Evolutionary conservation across 2,797 vertebrate genomes (phyloP).

Genomic region (Cottoperca gobio): DNA sequence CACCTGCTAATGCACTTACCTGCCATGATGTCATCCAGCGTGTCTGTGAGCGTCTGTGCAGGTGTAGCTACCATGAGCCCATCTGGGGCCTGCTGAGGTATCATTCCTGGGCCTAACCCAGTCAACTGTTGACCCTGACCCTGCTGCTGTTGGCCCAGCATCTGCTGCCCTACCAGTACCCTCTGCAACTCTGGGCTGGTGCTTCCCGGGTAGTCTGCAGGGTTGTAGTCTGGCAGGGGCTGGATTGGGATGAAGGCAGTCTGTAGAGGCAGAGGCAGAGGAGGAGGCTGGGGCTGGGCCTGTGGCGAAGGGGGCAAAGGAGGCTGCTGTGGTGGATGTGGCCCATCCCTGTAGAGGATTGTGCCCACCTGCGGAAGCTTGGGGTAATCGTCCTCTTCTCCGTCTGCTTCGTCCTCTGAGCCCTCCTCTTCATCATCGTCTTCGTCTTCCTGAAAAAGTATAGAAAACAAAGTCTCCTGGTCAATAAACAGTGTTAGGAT

Average conservation of each 20-base stretch:
- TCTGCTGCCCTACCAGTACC: conserved; percentile 93
- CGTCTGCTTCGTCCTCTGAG: conserved; percentile 79
- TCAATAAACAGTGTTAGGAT: background rate
- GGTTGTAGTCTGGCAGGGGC: conserved; percentile 93
- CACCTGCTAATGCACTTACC: conserved; percentile 79
- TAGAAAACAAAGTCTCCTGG: background rate
- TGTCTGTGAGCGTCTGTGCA: conserved; percentile 99
- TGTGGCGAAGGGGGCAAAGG: conserved; percentile 86
- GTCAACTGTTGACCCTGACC: conserved; percentile 86
- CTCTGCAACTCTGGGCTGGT: conserved; percentile 95
- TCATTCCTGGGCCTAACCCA: conserved; percentile 88
- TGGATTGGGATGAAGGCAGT: conserved; percentile 93
- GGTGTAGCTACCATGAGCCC: conserved; percentile 99
- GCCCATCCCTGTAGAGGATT: conserved; percentile 89
- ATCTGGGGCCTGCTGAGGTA: conserved; percentile 95
- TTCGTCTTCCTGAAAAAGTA: conserved; percentile 74
- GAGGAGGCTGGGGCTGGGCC: conserved; percentile 86
- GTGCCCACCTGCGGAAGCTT: conserved; percentile 95
- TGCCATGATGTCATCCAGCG: conserved; percentile 99
- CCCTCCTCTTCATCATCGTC: conserved; percentile 76
- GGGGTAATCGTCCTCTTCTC: conserved; percentile 86
- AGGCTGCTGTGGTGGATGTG: conserved; percentile 85
- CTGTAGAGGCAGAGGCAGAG: conserved; percentile 86
- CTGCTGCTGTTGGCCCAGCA: conserved; percentile 88
- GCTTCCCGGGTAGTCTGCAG: conserved; percentile 91